Conservation (phyloP, 2,797 vertebrate species). For the Antennarius maculatus region DNA sequence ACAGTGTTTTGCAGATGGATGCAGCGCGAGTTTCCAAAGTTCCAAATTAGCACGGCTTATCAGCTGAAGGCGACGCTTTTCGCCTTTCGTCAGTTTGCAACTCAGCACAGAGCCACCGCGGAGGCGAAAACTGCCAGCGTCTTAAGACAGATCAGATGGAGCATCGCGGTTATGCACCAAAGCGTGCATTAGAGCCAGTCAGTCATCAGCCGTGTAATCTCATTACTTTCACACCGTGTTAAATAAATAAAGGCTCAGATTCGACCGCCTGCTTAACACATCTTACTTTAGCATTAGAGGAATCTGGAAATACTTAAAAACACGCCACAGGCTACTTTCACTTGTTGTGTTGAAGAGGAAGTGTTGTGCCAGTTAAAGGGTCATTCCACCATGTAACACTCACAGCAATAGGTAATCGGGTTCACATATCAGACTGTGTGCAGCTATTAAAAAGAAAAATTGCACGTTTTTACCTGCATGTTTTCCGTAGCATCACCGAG, state of each 20-base stretch:
- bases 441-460: not conserved
- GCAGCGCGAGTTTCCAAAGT: conserved; percentile 52
- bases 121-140: not conserved
- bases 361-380: not conserved
- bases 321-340: not conserved
- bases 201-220: no score
- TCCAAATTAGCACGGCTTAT: conserved; percentile 58
- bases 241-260: no score
- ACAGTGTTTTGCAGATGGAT: conserved; percentile 46
- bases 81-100: conserved; percentile 6
- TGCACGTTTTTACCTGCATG: conserved; percentile 89
- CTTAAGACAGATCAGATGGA: not conserved
- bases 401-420: no score
- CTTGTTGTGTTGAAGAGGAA: not conserved
- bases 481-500: conserved; percentile 97
- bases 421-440: no score
- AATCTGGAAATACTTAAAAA: no score
- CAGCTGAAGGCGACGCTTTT: conserved; percentile 36
- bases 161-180: no score
- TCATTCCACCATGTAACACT: no score
- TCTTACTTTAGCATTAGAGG: no score
- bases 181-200: no score
- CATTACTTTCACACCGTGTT: no score
- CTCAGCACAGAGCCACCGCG: not conserved
- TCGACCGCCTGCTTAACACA: no score